Evolutionary conservation across 2,888 invertebrate genomes (phyloP).

Genomic region (Miltochrista miniata): DNA sequence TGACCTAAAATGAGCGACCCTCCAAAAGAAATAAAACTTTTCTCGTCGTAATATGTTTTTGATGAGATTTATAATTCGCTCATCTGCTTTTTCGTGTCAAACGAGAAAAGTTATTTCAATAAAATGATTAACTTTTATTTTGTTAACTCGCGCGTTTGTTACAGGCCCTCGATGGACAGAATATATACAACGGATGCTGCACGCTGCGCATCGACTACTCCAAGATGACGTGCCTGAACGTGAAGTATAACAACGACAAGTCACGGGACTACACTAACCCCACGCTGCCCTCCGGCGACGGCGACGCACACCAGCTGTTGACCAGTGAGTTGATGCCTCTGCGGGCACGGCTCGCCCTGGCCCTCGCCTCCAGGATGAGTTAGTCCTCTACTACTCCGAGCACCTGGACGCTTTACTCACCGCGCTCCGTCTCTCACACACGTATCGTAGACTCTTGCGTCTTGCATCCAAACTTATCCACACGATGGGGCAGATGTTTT

Average conservation of each 20-base stretch:
- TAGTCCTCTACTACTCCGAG: conserved; percentile 79
- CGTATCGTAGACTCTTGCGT: conserved; percentile 35
- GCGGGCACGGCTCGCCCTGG: conserved; percentile 79
- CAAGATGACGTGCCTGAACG: conserved; percentile 98
- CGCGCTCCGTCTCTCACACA: conserved; percentile 49
- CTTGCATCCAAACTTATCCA: conserved; percentile 31
- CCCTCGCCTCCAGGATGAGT: conserved; percentile 85
- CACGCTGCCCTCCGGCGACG: conserved; percentile 97
- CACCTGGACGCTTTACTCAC: conserved; percentile 72
- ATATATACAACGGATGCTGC: conserved; percentile 99
- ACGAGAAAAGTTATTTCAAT: conserved; percentile 49
- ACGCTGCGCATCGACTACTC: conserved; percentile 99
- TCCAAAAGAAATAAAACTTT: conserved; percentile 45
- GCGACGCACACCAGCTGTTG: conserved; percentile 84
- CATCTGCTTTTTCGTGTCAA: conserved; percentile 43
- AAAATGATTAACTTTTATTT: conserved; percentile 16
- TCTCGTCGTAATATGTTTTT: conserved; percentile 42
- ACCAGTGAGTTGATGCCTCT: conserved; percentile 86
- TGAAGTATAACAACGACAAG: conserved; percentile 99
- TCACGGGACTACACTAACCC: conserved; percentile 99
- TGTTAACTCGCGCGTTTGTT: conserved; percentile 51
- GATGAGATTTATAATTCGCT: conserved; percentile 48
- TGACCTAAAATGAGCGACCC: conserved; percentile 39
- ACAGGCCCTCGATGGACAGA: conserved; percentile 97
- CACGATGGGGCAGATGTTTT: conserved; percentile 35